Percentiles rank a stretch among this genome's conserved stretches.
These are phyloP conservation scores for Butastur rufipennis DNA, from an alignment of 2,113 vertebrate genomes.

Conservation along the genomic window DNA sequence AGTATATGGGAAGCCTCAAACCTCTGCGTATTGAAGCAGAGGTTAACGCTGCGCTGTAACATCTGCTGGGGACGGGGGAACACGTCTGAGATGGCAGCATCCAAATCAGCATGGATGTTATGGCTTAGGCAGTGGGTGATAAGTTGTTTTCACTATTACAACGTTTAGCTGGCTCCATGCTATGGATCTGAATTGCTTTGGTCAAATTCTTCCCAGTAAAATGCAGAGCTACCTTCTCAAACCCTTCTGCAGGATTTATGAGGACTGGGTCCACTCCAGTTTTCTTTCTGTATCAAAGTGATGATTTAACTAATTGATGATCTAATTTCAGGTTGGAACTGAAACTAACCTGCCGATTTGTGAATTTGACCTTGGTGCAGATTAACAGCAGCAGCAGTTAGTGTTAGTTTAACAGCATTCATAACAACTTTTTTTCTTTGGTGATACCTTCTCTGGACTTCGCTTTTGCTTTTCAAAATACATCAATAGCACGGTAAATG, in stretches of 20 bases:
- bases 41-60: not conserved
- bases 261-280: not conserved
- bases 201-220: not conserved
- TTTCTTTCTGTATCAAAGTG: not conserved
- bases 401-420: not conserved
- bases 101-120: not conserved
- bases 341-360: not conserved
- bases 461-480: not conserved
- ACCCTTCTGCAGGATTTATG: not conserved
- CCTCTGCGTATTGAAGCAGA: not conserved
- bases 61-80: not conserved
- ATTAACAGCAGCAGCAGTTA: not conserved
- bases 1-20: not conserved
- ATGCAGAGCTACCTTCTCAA: not conserved
- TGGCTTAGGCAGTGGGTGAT: not conserved
- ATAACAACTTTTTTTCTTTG: not conserved
- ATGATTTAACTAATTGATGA: conserved; percentile 54
- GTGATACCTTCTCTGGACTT: not conserved
- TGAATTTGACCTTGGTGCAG: conserved; percentile 28
- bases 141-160: not conserved
- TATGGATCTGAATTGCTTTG: not conserved
- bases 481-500: not conserved
- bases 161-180: not conserved
- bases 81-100: not conserved
- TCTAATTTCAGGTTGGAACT: conserved; percentile 25